These are phyloP conservation scores for Hypena proboscidalis DNA, from an alignment of 2,888 invertebrate species.

Conservation along the genomic window DNA sequence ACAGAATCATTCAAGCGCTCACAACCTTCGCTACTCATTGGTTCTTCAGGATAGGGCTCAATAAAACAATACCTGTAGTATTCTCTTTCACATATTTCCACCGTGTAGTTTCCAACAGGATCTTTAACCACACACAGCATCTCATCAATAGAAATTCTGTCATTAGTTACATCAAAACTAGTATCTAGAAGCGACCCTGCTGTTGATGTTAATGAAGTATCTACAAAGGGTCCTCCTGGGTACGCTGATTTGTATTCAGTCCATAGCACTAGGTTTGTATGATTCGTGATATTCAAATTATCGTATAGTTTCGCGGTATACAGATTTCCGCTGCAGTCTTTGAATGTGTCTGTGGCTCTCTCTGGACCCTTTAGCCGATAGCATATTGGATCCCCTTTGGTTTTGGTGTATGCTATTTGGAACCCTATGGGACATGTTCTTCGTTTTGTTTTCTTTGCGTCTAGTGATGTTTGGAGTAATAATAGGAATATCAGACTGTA, in stretches of 20 bases:
- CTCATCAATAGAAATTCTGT: conserved; percentile 51
- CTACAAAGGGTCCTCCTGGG: conserved; percentile 73
- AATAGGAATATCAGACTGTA: conserved; percentile 46
- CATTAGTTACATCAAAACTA: conserved; percentile 55
- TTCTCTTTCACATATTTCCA: conserved; percentile 64
- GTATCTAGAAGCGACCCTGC: conserved; percentile 55
- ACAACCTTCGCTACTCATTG: conserved; percentile 55
- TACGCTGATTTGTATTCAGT: conserved; percentile 73
- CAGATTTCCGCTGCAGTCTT: conserved; percentile 69
- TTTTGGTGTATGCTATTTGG: conserved; percentile 49
- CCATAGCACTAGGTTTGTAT: conserved; percentile 63
- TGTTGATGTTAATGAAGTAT: conserved; percentile 66
- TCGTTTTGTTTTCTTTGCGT: conserved; percentile 42
- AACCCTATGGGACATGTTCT: conserved; percentile 72
- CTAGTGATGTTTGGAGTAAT: conserved; percentile 42
- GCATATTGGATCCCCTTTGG: conserved; percentile 55
- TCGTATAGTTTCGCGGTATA: conserved; percentile 61
- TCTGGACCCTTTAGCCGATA: conserved; percentile 74
- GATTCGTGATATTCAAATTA: conserved; percentile 55
- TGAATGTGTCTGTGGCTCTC: conserved; percentile 62
- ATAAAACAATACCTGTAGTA: conserved; percentile 74
- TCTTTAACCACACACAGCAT: conserved; percentile 68
- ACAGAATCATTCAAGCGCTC: conserved; percentile 47
- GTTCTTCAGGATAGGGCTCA: conserved; percentile 55
- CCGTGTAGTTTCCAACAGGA: conserved; percentile 59